Percentiles rank a stretch among this genome's conserved stretches.
Evolutionary conservation across 2,797 vertebrate genomes (phyloP).

Genomic region (Lemur catta): DNA sequence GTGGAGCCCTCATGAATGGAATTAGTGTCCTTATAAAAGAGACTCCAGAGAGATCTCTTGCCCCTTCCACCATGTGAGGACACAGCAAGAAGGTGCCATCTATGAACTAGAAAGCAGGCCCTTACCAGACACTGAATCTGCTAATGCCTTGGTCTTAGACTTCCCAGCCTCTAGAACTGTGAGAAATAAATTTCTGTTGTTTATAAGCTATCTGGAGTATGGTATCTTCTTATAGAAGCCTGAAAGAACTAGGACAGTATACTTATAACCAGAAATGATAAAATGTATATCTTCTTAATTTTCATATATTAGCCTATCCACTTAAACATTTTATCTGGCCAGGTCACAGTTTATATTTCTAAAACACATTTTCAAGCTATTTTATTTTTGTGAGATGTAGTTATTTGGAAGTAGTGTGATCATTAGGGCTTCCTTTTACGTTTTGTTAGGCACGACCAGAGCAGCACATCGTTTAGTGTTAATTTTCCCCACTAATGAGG

Average conservation of each 20-base stretch:
- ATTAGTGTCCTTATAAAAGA: neutral
- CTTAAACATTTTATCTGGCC: neutral
- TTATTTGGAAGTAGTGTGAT: neutral
- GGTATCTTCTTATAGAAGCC: neutral
- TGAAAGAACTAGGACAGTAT: neutral
- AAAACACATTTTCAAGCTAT: neutral
- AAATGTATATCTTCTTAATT: neutral
- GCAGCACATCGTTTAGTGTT: neutral
- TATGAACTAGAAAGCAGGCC: neutral
- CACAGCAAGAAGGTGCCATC: neutral
- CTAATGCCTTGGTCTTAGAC: too few relatives aligned
- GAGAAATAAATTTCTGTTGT: neutral
- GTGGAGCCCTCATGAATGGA: neutral
- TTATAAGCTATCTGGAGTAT: neutral
- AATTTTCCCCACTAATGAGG: neutral
- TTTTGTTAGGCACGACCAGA: neutral
- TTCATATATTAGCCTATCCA: neutral
- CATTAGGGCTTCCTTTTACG: neutral
- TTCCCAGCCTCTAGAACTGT: neutral
- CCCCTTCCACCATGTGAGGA: neutral
- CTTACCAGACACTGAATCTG: neutral
- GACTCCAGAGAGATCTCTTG: neutral
- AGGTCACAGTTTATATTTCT: neutral
- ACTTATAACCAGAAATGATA: neutral
- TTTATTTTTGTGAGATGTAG: neutral